These are phyloP conservation scores for Ischnura elegans DNA, from an alignment of 2,888 invertebrate species.

Conservation along the genomic window DNA sequence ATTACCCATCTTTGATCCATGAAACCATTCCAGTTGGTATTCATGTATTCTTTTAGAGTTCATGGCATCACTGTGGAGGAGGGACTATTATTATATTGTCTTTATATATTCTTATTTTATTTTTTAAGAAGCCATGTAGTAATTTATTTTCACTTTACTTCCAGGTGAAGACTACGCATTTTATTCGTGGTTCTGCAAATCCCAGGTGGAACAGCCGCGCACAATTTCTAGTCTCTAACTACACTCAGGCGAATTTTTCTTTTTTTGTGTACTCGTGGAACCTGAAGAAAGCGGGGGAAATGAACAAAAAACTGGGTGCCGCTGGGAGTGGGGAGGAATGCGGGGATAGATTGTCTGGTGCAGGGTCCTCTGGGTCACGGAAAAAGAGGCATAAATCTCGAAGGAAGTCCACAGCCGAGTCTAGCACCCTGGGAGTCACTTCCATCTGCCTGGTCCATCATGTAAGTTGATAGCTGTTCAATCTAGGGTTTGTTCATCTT, in stretches of 20 bases:
- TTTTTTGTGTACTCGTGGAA: constrained; percentile 80
- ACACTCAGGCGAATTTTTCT: constrained; percentile 78
- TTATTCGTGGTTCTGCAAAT: constrained; percentile 77
- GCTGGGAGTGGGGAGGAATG: constrained; percentile 75
- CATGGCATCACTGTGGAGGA: too few species aligned
- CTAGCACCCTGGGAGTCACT: constrained; percentile 41
- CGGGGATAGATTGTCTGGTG: constrained; percentile 75
- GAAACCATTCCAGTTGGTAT: too few species aligned
- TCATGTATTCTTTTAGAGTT: too few species aligned
- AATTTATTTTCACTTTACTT: constrained; percentile 68
- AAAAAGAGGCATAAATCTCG: constrained; percentile 44
- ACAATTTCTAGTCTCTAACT: constrained; percentile 80
- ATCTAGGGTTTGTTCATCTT: too few species aligned
- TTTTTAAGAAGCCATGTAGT: neutral
- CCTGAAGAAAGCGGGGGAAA: constrained; percentile 72
- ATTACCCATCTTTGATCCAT: too few species aligned
- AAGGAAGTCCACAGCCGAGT: constrained; percentile 6
- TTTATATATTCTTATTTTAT: neutral
- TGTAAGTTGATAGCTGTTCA: neutral
- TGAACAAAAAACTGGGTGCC: neutral
- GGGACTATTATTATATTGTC: too few species aligned
- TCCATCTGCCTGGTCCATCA: constrained; percentile 46
- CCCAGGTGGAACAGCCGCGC: constrained; percentile 79
- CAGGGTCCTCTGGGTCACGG: neutral
- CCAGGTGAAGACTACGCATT: constrained; percentile 80